These are phyloP conservation scores for Clytia hemisphaerica DNA, from an alignment of 30 jellyfish, hydroid and myxozoan species.

Conservation along the genomic window DNA sequence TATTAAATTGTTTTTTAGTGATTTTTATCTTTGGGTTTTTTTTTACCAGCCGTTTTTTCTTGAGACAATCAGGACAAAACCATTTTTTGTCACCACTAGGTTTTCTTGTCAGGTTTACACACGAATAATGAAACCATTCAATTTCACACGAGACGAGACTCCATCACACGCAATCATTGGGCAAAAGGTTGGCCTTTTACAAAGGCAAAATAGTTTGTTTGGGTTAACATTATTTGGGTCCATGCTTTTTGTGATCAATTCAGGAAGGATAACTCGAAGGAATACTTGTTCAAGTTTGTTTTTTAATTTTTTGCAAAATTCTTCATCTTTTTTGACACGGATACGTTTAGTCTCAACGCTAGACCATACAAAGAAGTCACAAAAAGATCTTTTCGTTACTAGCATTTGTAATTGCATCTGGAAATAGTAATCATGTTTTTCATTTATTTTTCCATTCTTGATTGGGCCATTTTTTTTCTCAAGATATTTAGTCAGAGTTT, in stretches of 20 bases:
- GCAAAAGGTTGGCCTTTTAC: neutral
- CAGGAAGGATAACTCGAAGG: too few species aligned
- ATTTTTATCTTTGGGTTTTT: too few species aligned
- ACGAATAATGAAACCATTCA: constrained; percentile 20
- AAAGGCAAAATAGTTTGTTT: too few species aligned
- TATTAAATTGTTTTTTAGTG: too few species aligned
- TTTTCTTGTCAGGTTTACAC: constrained; percentile 11
- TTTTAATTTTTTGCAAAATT: too few species aligned
- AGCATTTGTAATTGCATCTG: neutral
- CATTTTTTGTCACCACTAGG: constrained; percentile 14
- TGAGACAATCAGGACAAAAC: constrained; percentile 17
- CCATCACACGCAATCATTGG: constrained; percentile 28
- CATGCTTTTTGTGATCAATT: too few species aligned
- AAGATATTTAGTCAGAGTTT: too few species aligned
- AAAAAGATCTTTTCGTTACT: neutral
- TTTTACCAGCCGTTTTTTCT: too few species aligned
- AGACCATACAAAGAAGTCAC: neutral
- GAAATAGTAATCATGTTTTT: neutral
- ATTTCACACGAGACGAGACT: neutral
- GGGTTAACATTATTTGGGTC: too few species aligned
- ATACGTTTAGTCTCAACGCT: neutral
- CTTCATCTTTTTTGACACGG: too few species aligned
- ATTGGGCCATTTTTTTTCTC: too few species aligned
- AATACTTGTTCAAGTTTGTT: too few species aligned
- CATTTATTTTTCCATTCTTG: neutral